phyloP scores from a whole-genome alignment of 2,888 invertebrate species.

The Xestoiulus laeticollis region DNA sequence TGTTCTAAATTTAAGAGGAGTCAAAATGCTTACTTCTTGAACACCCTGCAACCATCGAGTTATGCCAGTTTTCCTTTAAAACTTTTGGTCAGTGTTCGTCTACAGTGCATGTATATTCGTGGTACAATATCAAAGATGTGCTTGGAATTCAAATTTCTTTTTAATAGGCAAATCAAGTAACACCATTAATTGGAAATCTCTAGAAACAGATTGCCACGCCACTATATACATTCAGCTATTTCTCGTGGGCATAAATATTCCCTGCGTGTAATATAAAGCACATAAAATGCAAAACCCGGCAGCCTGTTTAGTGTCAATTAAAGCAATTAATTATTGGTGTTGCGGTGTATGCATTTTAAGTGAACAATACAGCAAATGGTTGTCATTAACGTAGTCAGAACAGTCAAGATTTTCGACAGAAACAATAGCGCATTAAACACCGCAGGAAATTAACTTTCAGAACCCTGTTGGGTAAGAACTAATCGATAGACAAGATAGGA shows the following conservation, averaged over 20 bases:
- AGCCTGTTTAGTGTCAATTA: slow-evolving; percentile 25
- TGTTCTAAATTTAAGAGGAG: too few relatives aligned
- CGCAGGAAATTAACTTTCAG: not conserved
- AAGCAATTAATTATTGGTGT: slow-evolving; percentile 20
- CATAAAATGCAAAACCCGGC: slow-evolving; percentile 34
- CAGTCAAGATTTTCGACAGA: not conserved
- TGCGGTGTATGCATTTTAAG: slow-evolving; percentile 28
- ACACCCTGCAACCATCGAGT: not conserved
- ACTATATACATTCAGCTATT: not conserved
- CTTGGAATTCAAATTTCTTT: not conserved
- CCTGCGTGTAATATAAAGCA: not conserved
- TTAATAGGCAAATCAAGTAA: slow-evolving; percentile 25
- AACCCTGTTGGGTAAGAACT: not conserved
- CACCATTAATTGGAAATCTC: slow-evolving; percentile 2
- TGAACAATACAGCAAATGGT: slow-evolving; percentile 18
- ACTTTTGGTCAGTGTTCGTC: not conserved
- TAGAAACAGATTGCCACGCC: not conserved
- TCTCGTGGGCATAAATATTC: slow-evolving; percentile 5
- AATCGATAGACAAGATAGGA: not conserved
- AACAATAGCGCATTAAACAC: not conserved
- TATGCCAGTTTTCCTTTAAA: not conserved
- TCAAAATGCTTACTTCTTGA: too few relatives aligned
- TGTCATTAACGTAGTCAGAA: not conserved
- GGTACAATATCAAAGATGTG: not conserved
- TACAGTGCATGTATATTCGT: not conserved